Base-by-base conservation (phyloP, 2,113 vertebrate genomes). In the Mystacornis crossleyi region DNA sequence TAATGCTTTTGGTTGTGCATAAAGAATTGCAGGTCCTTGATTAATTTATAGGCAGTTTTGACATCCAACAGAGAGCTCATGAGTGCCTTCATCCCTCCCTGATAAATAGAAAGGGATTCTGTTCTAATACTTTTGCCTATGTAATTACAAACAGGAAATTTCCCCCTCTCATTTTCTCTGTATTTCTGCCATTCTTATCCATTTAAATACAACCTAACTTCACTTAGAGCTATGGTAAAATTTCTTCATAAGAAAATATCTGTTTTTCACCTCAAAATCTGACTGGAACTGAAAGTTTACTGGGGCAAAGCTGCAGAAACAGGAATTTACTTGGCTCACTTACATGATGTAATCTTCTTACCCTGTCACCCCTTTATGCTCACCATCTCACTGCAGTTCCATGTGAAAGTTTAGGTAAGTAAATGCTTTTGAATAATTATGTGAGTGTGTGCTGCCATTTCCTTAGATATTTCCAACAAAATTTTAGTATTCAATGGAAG, bases 401-500 rank as follows among this genome's bases (percentile, higher is more conserved):
- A 17, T n/a, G 64, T 74, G 55, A 78, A 95, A 92, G 9, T 66
- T 79, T 65, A 69, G 45, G 51, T 83, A 91, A 93, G 89, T 53
- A 92, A 95, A 86, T 53, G 53, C 29, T 91, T 95, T 85, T 75
- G 95, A 95, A 94, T 89, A 96, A 86, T 51, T 91, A 33, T 38
- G 26, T 34, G 38, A 18, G 10, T 45, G 67, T 83, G 4, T 3
- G 38, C 45, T 97, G 93, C 94, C 92, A 90, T 97, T 97, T 96
- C 91, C 94, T 96, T 95, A 90, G 78, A 51, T 95, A 72, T 90
- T 81, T 97, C 86, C 90, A 97, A 95, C 50, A 40, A 95, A 97
- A 98, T 97, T 95, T 97, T 78, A 92, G 89, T 14, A 47, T 96
- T 96, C 93, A 90, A 15, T 96, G 81, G 80, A 98, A 97, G 95